phyloP scores from a whole-genome alignment of 2,888 invertebrate genomes.

The Gonocerus acuteangulatus region DNA sequence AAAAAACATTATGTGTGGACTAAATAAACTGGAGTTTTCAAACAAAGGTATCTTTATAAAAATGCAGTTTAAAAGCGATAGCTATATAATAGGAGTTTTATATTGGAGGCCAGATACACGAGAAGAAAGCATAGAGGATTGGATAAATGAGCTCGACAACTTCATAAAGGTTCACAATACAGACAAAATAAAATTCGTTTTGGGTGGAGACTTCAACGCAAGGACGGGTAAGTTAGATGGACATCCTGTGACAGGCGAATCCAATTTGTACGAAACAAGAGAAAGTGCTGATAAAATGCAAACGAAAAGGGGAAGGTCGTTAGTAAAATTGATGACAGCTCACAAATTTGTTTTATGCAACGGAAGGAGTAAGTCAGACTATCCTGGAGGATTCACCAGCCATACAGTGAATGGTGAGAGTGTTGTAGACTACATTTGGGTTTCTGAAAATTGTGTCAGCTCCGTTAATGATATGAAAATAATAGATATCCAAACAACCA shows the following conservation, averaged over 20 bases:
- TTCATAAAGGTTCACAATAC: background rate
- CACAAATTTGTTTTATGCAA: background rate
- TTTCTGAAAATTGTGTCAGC: background rate
- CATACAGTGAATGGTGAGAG: background rate
- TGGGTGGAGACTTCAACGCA: background rate
- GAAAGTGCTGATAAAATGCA: background rate
- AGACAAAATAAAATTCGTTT: background rate
- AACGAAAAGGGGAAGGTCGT: background rate
- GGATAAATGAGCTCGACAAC: background rate
- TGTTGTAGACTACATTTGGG: background rate
- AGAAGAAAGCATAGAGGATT: background rate
- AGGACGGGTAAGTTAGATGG: background rate
- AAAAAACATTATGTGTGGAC: background rate
- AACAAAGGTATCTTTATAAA: background rate
- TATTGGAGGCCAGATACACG: background rate
- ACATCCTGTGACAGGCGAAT: background rate
- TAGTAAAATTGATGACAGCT: background rate
- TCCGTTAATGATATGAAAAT: background rate
- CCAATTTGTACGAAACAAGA: background rate
- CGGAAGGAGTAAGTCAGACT: background rate
- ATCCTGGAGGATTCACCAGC: background rate
- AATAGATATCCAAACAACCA: background rate
- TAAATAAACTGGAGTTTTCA: background rate
- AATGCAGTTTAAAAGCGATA: background rate
- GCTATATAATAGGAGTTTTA: background rate